Percentiles rank a stretch among this genome's conserved stretches.
Evolutionary conservation across 2,888 invertebrate genomes (phyloP).

Genomic region (Coleophora flavipennella): DNA sequence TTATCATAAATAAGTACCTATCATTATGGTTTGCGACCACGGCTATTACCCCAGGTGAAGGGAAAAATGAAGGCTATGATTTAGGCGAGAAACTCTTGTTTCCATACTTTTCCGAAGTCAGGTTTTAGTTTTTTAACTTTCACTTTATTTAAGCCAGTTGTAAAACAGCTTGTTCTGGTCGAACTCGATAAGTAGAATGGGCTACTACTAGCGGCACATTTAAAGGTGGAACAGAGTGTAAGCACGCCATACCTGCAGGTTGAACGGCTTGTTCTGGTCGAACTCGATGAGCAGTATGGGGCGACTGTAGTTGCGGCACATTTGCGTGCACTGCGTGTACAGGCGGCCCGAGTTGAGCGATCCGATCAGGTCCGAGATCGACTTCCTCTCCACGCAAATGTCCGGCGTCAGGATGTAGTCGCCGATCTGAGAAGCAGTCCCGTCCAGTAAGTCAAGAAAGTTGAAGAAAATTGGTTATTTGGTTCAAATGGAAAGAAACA

Average conservation of each 20-base stretch:
- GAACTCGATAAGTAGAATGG: slow-evolving; percentile 97
- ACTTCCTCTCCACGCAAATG: slow-evolving; percentile 97
- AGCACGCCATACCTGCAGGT: slow-evolving; percentile 86
- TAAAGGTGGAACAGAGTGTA: too few relatives aligned
- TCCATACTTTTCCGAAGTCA: too few relatives aligned
- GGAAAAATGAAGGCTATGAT: too few relatives aligned
- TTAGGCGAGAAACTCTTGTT: too few relatives aligned
- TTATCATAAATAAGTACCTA: too few relatives aligned
- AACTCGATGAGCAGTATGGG: slow-evolving; percentile 96
- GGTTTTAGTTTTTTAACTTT: too few relatives aligned
- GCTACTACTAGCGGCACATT: slow-evolving; percentile 92
- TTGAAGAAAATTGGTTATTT: too few relatives aligned
- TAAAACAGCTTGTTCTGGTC: slow-evolving; percentile 94
- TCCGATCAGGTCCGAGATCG: slow-evolving; percentile 95
- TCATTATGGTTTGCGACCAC: too few relatives aligned
- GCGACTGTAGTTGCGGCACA: slow-evolving; percentile 90
- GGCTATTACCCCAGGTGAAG: too few relatives aligned
- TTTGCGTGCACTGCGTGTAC: slow-evolving; percentile 95
- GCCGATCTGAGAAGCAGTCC: slow-evolving; percentile 78
- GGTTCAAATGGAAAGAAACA: too few relatives aligned
- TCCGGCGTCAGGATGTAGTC: slow-evolving; percentile 98
- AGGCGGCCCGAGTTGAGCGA: slow-evolving; percentile 95
- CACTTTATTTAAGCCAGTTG: too few relatives aligned
- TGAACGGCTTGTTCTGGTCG: slow-evolving; percentile 93
- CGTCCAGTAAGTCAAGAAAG: too few relatives aligned